Evolutionary conservation across 2,113 vertebrate genomes (phyloP).

Genomic region (Hystrix brachyura): DNA sequence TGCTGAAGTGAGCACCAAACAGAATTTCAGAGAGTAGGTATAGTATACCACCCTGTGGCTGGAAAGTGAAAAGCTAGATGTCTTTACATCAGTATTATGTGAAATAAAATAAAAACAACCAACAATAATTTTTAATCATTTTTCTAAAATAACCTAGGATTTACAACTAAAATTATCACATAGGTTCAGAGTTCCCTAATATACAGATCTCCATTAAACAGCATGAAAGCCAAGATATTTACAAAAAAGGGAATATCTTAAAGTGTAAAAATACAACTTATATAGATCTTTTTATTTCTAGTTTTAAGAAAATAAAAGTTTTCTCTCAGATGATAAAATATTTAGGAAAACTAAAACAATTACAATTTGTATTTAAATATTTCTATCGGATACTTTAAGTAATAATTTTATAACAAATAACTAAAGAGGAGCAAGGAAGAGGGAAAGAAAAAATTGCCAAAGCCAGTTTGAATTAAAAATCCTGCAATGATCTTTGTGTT

Average conservation of each 20-base stretch:
- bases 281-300: background rate
- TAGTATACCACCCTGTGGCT: slow-evolving; percentile 85
- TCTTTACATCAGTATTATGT: background rate
- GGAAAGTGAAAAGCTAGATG: slow-evolving; percentile 26
- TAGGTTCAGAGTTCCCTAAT: background rate
- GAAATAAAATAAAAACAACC: background rate
- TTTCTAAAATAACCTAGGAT: slow-evolving; percentile 9
- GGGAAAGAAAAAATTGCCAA: background rate
- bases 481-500: background rate
- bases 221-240: slow-evolving; percentile 29
- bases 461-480: background rate
- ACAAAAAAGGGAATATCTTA: slow-evolving; percentile 27
- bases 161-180: slow-evolving; percentile 49
- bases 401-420: slow-evolving; percentile 28
- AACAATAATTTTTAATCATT: slow-evolving; percentile 25
- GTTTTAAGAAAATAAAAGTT: slow-evolving; percentile 30
- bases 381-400: slow-evolving; percentile 17
- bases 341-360: background rate
- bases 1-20: background rate
- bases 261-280: slow-evolving; percentile 37
- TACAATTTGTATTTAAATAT: slow-evolving; percentile 31
- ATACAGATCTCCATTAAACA: slow-evolving; percentile 12
- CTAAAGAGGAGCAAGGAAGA: background rate
- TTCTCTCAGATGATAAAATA: background rate
- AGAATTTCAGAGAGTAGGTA: background rate